A percentile compares a stretch with the other conserved stretches of the same genome.
Evolutionary conservation across 2,888 invertebrate species (phyloP).

Genomic region (Andrena hattorfiana): DNA sequence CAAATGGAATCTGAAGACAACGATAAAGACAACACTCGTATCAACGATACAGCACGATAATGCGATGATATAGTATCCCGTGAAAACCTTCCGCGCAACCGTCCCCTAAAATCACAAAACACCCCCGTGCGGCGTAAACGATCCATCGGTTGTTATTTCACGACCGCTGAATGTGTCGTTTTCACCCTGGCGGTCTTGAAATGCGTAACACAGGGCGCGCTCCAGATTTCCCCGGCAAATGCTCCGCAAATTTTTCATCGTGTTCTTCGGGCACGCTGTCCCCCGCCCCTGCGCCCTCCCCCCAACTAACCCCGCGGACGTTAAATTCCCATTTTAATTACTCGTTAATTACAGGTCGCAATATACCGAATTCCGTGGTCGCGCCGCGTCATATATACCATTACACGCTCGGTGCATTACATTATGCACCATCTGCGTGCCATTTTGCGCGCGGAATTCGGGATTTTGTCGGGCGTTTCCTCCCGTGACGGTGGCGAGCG

Average conservation of each 20-base stretch:
- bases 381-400: conserved; percentile 47
- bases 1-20: neutral
- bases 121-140: neutral
- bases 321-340: conserved; percentile 56
- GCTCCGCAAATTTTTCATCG: conserved; percentile 21
- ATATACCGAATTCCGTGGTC: conserved; percentile 57
- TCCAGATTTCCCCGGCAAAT: neutral
- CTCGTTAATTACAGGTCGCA: conserved; percentile 40
- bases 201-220: neutral
- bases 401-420: conserved; percentile 52
- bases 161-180: neutral
- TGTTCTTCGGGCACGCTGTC: neutral
- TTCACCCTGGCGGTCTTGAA: neutral
- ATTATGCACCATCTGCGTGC: conserved; percentile 63
- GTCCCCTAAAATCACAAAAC: neutral
- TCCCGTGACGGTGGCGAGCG: neutral
- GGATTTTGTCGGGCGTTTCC: conserved; percentile 49
- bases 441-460: conserved; percentile 48
- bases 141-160: neutral
- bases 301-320: neutral
- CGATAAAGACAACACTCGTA: neutral
- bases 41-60: neutral
- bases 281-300: neutral
- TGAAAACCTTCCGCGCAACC: neutral
- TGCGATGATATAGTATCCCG: neutral